phyloP scores from a whole-genome alignment of 2,113 vertebrate species.

The Hippolais icterina region DNA sequence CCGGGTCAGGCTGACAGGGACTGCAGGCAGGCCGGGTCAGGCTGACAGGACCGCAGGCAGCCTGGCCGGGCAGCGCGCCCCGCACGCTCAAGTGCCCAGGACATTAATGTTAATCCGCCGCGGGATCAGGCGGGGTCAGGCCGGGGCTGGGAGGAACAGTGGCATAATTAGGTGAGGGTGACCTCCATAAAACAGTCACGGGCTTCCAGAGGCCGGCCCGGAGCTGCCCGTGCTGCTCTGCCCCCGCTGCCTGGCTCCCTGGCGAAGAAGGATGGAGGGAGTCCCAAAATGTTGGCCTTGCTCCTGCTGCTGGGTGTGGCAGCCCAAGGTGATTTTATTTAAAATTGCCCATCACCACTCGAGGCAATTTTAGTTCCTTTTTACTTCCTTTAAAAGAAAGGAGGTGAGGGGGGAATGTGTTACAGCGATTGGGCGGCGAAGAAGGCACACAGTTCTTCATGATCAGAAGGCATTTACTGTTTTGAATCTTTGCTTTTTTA shows the following conservation, averaged over 20 bases:
- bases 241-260: accelerated
- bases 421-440: too few species aligned
- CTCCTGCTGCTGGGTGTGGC: accelerated
- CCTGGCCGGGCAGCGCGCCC: background rate
- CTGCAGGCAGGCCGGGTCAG: too few species aligned
- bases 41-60: too few species aligned
- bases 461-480: too few species aligned
- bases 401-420: background rate
- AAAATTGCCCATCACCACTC: accelerated
- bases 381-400: background rate
- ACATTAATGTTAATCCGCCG: conserved; percentile 4
- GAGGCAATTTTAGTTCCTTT: accelerated
- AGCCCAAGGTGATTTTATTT: accelerated
- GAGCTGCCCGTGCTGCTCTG: background rate
- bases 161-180: conserved; percentile 52
- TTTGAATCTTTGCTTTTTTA: too few species aligned
- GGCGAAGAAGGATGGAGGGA: background rate
- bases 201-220: background rate
- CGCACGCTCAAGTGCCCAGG: conserved; percentile 27
- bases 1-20: too few species aligned
- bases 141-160: conserved; percentile 32
- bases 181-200: conserved; percentile 51
- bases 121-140: conserved; percentile 43
- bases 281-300: accelerated
- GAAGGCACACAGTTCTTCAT: too few species aligned